A percentile compares a stretch with the other conserved stretches of the same genome.
These are phyloP conservation scores for Laterallus jamaicensis DNA, from an alignment of 2,113 vertebrate genomes.

Conservation along the genomic window DNA sequence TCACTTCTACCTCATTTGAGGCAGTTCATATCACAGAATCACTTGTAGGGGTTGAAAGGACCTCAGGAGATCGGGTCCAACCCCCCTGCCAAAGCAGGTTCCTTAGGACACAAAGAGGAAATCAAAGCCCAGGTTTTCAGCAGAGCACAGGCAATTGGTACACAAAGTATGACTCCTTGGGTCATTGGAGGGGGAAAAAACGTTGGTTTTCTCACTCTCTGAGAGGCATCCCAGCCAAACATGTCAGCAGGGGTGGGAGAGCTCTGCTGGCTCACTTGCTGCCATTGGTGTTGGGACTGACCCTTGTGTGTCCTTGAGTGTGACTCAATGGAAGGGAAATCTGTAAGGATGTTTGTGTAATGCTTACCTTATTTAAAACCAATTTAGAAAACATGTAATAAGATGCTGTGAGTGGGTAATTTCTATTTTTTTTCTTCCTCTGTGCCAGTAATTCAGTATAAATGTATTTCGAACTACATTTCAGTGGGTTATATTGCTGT, in stretches of 20 bases:
- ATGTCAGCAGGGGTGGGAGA: neutral
- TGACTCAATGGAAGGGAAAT: neutral
- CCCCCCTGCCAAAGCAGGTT: too few species aligned
- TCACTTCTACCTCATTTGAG: neutral
- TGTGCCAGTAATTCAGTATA: neutral
- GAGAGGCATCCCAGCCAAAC: neutral
- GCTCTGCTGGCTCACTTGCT: neutral
- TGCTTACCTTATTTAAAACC: neutral
- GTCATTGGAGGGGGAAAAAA: fast-evolving
- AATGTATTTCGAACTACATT: neutral
- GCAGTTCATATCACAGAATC: neutral
- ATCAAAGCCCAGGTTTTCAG: neutral
- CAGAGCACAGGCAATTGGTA: neutral
- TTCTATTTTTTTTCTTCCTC: neutral
- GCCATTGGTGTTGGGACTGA: neutral
- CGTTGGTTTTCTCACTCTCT: neutral
- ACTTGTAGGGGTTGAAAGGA: too few species aligned
- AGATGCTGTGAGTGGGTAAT: neutral
- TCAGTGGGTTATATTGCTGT: neutral
- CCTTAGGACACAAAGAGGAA: neutral
- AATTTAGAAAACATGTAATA: too few species aligned
- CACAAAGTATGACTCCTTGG: fast-evolving
- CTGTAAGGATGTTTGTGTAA: neutral
- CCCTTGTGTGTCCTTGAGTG: fast-evolving
- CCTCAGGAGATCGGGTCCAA: too few species aligned